Base-by-base conservation (phyloP, 1,140 invertebrate species). In the Saccostrea echinata region DNA sequence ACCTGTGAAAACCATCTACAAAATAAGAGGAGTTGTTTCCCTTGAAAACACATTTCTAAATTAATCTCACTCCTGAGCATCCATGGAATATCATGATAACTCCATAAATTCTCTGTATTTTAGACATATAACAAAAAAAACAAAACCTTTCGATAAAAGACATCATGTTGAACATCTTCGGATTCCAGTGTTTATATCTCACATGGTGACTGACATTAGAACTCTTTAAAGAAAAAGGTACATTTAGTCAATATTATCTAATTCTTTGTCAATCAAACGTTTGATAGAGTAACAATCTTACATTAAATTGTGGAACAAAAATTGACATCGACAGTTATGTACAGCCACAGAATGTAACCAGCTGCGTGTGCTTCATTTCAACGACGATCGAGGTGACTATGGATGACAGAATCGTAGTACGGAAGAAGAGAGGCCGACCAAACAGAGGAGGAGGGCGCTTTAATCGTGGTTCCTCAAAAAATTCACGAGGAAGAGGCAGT, bases 371-470 rank as follows among this genome's bases (percentile, higher is more conserved):
- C 13, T 71, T 13, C 27, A 27, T 82, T 52, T 43, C 9, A 51
- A 4, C 18, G 81, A n/a, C 11, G 30, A 16, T n/a, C 18, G 1
- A 21, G 33, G 18, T 52, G 3, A 27, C 1, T 33, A 88, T 88
- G 87, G 87, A 88, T 3, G 84, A 86, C 11, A 83, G 12, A 33
- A 16, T 86, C 30, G 64, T 52, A 43, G 35, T 83, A 2, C 81
- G 86, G 16, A 89, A 83, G 43, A 89, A 85, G 71, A 68, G 76
- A 35, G 91, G 92, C 0, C 89, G 89, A 82, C 93, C 93, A 13
- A 94, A 94, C 87, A 76, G 93, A 80, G 93, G 93, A 27, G 93
- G 93, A 11, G 93, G 93, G 27, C 84, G 91, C 21, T 89, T 89
- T 21, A 93, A 91, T 84, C 81, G 89, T 24, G 83, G 88, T 30